Base-by-base conservation (phyloP, 1,140 invertebrate species). In the Gryllus bimaculatus region DNA sequence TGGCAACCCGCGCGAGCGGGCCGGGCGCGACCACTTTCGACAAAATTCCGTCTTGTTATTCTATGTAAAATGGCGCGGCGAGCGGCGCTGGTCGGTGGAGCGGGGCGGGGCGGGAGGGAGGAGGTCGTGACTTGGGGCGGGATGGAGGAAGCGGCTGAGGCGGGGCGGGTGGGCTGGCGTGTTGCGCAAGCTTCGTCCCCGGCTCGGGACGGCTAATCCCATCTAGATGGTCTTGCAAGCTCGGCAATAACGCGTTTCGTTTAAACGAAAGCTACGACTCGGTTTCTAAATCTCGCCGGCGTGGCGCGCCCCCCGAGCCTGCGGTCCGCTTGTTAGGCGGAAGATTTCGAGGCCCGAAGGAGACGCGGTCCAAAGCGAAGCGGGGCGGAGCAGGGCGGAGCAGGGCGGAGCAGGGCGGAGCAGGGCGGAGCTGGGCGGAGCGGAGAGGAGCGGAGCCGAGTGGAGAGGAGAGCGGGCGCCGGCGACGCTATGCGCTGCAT, bases 221-320 rank as follows among this genome's bases (percentile, higher is more conserved):
- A 66, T 66, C 54, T 66, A 66, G 54, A 66, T 66, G 54, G 54
- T 66, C 54, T 66, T 66, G 54, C 54, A 66, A 66, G 54, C 54
- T 66, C 54, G 54, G 54, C 54, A 66, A 66, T 66, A 66, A 66
- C 18, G 54, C 54, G 10, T 66, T 66, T 66, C 54, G 54, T 66
- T 66, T 66, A 66, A 66, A 66, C 54, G 54, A 66, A 66, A 66
- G 54, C 54, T 66, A 66, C 54, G 54, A 66, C 54, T 66, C 54
- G 10, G 54, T 66, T 66, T 66, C 54, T 66, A 66, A 66, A 66
- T 66, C 54, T 66, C 54, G 54, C 54, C 54, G 54, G 54, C 54
- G 18, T 3, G 10, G 54, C 54, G 18, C 10, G 10, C 10, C 54
- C 18, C 10, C 54, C 10, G 54, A 66, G 54, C 10, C 54, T 66